phyloP scores from a whole-genome alignment of 2,888 invertebrate genomes.

The Hofmannophila pseudospretella region DNA sequence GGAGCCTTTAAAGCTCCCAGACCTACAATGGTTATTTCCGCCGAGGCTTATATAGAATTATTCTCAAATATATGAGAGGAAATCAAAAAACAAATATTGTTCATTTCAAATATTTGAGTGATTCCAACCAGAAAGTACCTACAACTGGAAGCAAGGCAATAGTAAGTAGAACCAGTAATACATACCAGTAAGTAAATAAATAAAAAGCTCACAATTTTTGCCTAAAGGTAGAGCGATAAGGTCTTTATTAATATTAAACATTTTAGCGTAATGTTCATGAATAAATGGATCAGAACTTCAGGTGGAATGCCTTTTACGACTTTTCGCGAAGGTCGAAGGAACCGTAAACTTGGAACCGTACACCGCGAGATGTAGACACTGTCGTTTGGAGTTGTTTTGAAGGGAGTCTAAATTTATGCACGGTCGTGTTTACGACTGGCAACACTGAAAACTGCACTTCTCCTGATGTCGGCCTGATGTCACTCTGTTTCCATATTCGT shows the following conservation, averaged over 20 bases:
- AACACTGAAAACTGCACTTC: constrained; percentile 32
- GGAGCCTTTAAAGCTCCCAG: too few species aligned
- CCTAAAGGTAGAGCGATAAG: background rate
- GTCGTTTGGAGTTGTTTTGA: constrained; percentile 22
- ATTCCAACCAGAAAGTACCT: too few species aligned
- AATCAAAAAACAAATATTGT: too few species aligned
- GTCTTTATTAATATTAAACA: constrained; percentile 2
- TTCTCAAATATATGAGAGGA: too few species aligned
- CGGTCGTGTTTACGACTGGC: constrained; percentile 21
- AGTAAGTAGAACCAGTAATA: too few species aligned
- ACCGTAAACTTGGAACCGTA: constrained; percentile 24
- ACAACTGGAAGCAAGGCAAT: too few species aligned
- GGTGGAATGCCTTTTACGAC: constrained; percentile 31
- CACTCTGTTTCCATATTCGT: too few species aligned
- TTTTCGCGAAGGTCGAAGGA: constrained; percentile 25
- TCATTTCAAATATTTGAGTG: too few species aligned
- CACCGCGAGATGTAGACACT: constrained; percentile 21
- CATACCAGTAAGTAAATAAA: too few species aligned
- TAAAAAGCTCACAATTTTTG: too few species aligned
- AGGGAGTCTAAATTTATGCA: constrained; percentile 27
- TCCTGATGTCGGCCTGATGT: constrained; percentile 5
- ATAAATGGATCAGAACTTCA: constrained; percentile 27
- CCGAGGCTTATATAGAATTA: too few species aligned
- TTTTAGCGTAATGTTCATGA: constrained; percentile 27
- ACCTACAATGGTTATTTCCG: too few species aligned